Conservation (phyloP, 1,140 invertebrate genomes). For the Drosophila orena region DNA sequence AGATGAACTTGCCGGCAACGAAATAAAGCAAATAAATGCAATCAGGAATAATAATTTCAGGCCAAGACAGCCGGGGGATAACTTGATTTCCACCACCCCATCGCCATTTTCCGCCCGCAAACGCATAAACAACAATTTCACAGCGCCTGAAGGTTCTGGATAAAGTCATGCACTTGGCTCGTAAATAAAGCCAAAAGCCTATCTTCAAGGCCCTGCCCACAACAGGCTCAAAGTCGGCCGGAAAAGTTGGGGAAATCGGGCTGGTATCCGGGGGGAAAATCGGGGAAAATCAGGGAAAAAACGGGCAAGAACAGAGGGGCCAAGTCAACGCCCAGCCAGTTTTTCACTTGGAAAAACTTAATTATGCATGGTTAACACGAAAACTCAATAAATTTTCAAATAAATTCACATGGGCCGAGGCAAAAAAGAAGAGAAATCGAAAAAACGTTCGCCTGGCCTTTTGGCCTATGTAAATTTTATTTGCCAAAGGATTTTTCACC, state of each 20-base stretch:
- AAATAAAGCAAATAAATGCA: slow-evolving; percentile 81
- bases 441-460: slow-evolving; percentile 13
- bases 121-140: slow-evolving; percentile 72
- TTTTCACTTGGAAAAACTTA: slow-evolving; percentile 72
- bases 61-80: slow-evolving; percentile 60
- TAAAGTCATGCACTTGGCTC: slow-evolving; percentile 62
- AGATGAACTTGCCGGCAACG: slow-evolving; percentile 70
- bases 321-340: slow-evolving; percentile 19
- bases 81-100: slow-evolving; percentile 53
- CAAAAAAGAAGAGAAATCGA: not conserved
- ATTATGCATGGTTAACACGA: slow-evolving; percentile 84
- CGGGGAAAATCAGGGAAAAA: not conserved
- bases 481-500: slow-evolving; percentile 80
- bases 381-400: slow-evolving; percentile 84
- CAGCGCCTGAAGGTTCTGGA: slow-evolving; percentile 23
- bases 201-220: slow-evolving; percentile 57
- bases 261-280: not conserved
- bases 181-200: slow-evolving; percentile 70
- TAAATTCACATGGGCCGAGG: slow-evolving; percentile 67
- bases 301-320: slow-evolving; percentile 16
- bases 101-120: not conserved
- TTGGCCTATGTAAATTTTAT: slow-evolving; percentile 77
- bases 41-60: slow-evolving; percentile 80
- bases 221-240: slow-evolving; percentile 11
- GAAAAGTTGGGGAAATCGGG: not conserved